These are phyloP conservation scores for Laothoe populi DNA, from an alignment of 2,888 invertebrate species.

Conservation along the genomic window DNA sequence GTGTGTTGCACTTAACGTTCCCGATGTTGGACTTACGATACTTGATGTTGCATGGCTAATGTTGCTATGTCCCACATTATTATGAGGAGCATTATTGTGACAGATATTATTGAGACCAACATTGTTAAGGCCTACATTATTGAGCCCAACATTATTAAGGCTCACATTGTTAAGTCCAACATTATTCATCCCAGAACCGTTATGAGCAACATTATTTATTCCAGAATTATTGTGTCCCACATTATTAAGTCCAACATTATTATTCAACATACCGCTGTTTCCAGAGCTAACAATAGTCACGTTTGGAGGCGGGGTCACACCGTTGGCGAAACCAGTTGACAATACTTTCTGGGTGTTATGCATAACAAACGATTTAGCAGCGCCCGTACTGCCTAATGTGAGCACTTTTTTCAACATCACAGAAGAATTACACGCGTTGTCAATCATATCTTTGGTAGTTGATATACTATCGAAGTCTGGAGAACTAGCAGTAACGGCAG, in stretches of 20 bases:
- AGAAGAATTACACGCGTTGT: constrained; percentile 80
- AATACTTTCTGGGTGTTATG: constrained; percentile 79
- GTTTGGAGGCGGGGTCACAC: constrained; percentile 74
- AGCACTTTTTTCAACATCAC: constrained; percentile 82
- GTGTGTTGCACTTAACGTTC: constrained; percentile 78
- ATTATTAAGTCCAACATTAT: constrained; percentile 1
- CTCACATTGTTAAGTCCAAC: constrained; percentile 3
- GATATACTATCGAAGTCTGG: constrained; percentile 74
- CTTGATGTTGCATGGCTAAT: constrained; percentile 56
- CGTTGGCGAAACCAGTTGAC: constrained; percentile 77
- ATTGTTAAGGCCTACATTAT: constrained; percentile 6
- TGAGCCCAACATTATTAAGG: constrained; percentile 8
- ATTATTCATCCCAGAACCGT: constrained; percentile 2
- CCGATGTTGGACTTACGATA: constrained; percentile 66
- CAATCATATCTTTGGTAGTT: constrained; percentile 80
- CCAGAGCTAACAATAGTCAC: constrained; percentile 81
- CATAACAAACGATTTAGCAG: constrained; percentile 80
- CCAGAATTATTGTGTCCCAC: background rate
- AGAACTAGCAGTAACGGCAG: constrained; percentile 59
- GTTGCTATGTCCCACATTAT: background rate
- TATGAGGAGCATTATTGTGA: background rate
- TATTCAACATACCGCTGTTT: constrained; percentile 60
- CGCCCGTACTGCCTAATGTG: constrained; percentile 76
- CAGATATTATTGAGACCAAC: background rate
- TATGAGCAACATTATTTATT: background rate